Evolutionary conservation across 2,888 invertebrate genomes (phyloP).

Genomic region (Agrochola litura): DNA sequence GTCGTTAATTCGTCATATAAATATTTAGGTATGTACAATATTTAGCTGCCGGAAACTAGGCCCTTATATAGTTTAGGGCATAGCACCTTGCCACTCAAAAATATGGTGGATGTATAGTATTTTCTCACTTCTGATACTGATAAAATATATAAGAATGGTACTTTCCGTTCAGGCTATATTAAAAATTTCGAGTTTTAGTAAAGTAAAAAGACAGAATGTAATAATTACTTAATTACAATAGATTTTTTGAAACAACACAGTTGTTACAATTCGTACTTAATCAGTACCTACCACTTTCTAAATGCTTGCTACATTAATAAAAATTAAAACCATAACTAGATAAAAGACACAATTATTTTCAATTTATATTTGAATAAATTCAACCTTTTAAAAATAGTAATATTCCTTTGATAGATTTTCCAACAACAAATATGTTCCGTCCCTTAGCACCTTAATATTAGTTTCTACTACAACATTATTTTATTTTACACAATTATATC

Average conservation of each 20-base stretch:
- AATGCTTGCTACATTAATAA: slow-evolving; percentile 66
- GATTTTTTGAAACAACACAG: slow-evolving; percentile 83
- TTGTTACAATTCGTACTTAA: slow-evolving; percentile 88
- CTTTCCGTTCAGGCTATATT: slow-evolving; percentile 50
- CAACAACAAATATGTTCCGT: slow-evolving; percentile 76
- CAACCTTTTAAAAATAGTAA: slow-evolving; percentile 69
- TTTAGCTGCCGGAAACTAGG: slow-evolving; percentile 60
- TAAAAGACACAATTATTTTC: slow-evolving; percentile 67
- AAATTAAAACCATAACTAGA: slow-evolving; percentile 65
- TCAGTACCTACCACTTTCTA: slow-evolving; percentile 83
- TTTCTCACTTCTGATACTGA: slow-evolving; percentile 27
- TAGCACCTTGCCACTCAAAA: slow-evolving; percentile 57
- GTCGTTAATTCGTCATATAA: slow-evolving; percentile 47
- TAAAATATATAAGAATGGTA: slow-evolving; percentile 47
- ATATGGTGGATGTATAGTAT: slow-evolving; percentile 24
- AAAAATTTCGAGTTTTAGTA: slow-evolving; percentile 52
- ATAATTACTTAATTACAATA: slow-evolving; percentile 62
- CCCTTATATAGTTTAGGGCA: slow-evolving; percentile 56
- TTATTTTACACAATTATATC: slow-evolving; percentile 83
- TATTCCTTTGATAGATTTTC: slow-evolving; percentile 73
- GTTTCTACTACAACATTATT: slow-evolving; percentile 77
- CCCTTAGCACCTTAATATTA: slow-evolving; percentile 87
- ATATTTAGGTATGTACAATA: slow-evolving; percentile 53
- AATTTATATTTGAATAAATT: slow-evolving; percentile 67
- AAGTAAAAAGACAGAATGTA: slow-evolving; percentile 41